Evolutionary conservation across 2,888 invertebrate genomes (phyloP).

Genomic region (Dryomyza anilis): DNA sequence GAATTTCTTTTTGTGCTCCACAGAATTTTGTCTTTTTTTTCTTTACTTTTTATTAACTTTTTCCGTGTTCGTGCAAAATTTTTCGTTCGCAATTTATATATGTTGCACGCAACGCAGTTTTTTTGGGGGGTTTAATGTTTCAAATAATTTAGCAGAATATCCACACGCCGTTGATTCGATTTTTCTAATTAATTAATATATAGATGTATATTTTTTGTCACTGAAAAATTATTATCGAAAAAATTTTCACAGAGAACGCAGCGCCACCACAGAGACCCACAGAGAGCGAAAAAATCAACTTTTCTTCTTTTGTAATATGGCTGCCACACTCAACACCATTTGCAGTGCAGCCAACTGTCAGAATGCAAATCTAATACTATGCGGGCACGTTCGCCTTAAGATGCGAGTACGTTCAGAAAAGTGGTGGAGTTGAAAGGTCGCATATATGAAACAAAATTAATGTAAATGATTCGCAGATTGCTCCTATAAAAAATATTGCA

Average conservation of each 20-base stretch:
- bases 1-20: slow-evolving; percentile 5
- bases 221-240: slow-evolving; percentile 17
- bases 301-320: slow-evolving; percentile 23
- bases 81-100: background rate
- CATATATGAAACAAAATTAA: no score
- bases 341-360: slow-evolving; percentile 12
- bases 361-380: no score
- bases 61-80: slow-evolving; percentile 1
- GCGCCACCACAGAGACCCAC: slow-evolving; percentile 17
- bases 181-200: slow-evolving; percentile 3
- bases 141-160: background rate
- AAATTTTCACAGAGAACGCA: slow-evolving; percentile 18
- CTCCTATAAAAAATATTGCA: no score
- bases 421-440: no score
- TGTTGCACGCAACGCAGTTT: slow-evolving; percentile 2
- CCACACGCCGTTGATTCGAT: slow-evolving; percentile 1
- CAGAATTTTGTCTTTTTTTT: slow-evolving; percentile 12
- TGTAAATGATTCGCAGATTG: no score
- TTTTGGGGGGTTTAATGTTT: background rate
- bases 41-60: background rate
- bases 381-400: no score
- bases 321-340: slow-evolving; percentile 6
- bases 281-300: slow-evolving; percentile 22
- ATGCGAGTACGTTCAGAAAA: no score
- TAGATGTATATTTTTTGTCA: no score